These are phyloP conservation scores for Leucoma salicis DNA, from an alignment of 2,888 invertebrate species.

Conservation along the genomic window DNA sequence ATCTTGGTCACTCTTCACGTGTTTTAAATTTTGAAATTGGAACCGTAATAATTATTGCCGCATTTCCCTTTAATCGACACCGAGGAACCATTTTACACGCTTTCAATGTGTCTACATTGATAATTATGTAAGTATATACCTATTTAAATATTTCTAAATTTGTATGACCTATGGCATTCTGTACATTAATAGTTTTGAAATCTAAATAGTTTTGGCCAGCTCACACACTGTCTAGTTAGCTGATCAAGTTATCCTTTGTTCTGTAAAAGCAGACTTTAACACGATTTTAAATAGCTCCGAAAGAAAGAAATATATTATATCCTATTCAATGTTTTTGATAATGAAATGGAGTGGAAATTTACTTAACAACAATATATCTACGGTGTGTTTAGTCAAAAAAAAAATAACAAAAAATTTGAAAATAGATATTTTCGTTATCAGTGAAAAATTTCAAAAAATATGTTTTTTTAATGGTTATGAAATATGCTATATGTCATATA, in stretches of 20 bases:
- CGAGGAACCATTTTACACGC: conserved; percentile 45
- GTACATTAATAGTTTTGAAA: no score
- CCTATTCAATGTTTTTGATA: no score
- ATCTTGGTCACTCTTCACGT: conserved; percentile 20
- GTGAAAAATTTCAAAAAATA: conserved; percentile 9
- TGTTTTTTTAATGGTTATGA: conserved; percentile 7
- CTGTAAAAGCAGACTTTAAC: no score
- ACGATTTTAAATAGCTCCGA: no score
- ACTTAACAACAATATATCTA: no score
- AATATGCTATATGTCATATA: conserved; percentile 35
- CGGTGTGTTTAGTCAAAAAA: no score
- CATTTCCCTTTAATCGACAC: conserved; percentile 43
- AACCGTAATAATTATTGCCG: conserved; percentile 28
- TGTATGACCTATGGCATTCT: conserved; percentile 33
- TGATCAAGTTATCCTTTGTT: no score
- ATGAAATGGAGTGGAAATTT: no score
- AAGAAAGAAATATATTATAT: no score
- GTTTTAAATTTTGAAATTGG: conserved; percentile 15
- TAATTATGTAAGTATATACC: conserved; percentile 30
- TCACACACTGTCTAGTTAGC: no score
- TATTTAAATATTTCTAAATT: conserved; percentile 37
- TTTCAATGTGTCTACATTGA: conserved; percentile 36
- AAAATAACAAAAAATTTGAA: no score
- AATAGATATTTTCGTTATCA: not conserved
- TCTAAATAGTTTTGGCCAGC: no score